phyloP scores from a whole-genome alignment of 2,888 invertebrate species.

The Drosophila formosana region DNA sequence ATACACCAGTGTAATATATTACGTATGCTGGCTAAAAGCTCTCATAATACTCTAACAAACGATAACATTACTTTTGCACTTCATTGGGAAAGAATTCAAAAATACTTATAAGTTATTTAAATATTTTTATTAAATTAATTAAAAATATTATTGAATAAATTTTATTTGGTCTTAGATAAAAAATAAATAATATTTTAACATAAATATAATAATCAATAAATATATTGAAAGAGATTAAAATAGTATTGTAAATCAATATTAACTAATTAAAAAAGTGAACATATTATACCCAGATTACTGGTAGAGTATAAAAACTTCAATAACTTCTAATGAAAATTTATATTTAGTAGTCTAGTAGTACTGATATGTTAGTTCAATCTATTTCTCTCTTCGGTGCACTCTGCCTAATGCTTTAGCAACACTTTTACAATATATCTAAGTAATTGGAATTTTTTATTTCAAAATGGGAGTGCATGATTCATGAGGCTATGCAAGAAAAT shows the following conservation, averaged over 20 bases:
- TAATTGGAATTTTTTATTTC: constrained; percentile 17
- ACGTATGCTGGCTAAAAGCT: constrained; percentile 9
- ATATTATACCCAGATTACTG: not conserved
- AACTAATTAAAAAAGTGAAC: not conserved
- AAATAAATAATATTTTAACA: too few relatives aligned
- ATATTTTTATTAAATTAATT: too few relatives aligned
- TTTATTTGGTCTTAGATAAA: too few relatives aligned
- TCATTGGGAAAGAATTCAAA: not conserved
- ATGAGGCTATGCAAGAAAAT: not conserved
- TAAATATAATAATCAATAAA: too few relatives aligned
- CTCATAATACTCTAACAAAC: constrained; percentile 3
- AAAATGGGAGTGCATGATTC: not conserved
- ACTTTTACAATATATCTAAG: constrained; percentile 1
- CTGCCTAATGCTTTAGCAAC: constrained; percentile 7
- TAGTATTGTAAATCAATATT: too few relatives aligned
- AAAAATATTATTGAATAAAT: too few relatives aligned
- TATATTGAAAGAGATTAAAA: too few relatives aligned
- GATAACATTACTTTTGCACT: not conserved
- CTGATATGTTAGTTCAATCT: constrained; percentile 3
- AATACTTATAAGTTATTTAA: too few relatives aligned
- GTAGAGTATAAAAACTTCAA: constrained; percentile 1
- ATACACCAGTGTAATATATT: constrained; percentile 20
- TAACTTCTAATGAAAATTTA: too few relatives aligned
- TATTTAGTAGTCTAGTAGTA: not conserved
- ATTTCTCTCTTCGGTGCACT: not conserved